Evolutionary conservation across 2,888 invertebrate species (phyloP).

Genomic region (Machimus rusticus): DNA sequence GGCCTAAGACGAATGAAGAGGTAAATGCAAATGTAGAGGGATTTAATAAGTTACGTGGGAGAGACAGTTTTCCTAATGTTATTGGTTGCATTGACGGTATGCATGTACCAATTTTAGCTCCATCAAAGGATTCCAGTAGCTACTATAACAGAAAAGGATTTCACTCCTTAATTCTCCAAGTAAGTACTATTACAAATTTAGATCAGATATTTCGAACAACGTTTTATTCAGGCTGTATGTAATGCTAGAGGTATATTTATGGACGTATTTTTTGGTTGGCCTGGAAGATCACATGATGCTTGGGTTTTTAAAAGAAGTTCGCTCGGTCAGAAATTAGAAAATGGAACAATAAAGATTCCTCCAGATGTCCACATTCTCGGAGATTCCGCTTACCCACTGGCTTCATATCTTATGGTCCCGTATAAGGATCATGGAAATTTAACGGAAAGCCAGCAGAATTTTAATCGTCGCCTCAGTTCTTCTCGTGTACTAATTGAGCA

Average conservation of each 20-base stretch:
- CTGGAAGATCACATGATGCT: background rate
- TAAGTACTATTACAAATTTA: background rate
- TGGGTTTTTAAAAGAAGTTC: background rate
- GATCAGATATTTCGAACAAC: background rate
- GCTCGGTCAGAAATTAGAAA: background rate
- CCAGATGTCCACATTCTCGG: background rate
- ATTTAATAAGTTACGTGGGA: background rate
- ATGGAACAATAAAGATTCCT: background rate
- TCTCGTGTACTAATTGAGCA: too few relatives aligned
- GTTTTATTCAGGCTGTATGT: background rate
- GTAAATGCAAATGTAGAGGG: background rate
- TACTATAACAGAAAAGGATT: background rate
- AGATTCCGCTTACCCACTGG: background rate
- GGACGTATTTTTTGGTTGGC: background rate
- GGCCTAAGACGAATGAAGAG: background rate
- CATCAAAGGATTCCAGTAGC: background rate
- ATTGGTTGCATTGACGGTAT: background rate
- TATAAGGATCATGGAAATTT: too few relatives aligned
- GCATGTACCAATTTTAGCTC: background rate
- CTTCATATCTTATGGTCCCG: background rate
- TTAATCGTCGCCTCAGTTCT: too few relatives aligned
- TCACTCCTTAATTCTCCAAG: background rate
- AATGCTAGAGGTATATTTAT: background rate
- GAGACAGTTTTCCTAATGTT: background rate
- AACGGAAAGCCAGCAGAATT: too few relatives aligned